Evolutionary conservation across 2,797 vertebrate genomes (phyloP).

Genomic region (Macropus fuliginosus): DNA sequence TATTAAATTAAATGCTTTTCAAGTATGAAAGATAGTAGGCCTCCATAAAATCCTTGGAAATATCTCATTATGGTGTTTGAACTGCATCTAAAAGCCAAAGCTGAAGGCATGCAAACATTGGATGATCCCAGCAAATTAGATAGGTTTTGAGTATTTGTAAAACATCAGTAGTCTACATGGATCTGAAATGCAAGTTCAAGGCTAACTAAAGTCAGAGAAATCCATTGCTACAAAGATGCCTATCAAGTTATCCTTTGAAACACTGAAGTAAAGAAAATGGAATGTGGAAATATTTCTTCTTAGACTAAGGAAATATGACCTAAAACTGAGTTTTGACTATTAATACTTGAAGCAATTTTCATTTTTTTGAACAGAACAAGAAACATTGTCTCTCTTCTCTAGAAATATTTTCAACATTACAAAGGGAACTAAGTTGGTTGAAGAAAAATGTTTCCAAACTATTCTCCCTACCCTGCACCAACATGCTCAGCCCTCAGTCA

Average conservation of each 20-base stretch:
- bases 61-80: background rate
- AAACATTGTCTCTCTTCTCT: slow-evolving; percentile 34
- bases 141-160: background rate
- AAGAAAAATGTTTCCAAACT: background rate
- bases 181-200: background rate
- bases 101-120: background rate
- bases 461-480: background rate
- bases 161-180: background rate
- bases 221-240: background rate
- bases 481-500: background rate
- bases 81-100: background rate
- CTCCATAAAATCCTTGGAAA: background rate
- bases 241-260: slow-evolving; percentile 55
- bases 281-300: background rate
- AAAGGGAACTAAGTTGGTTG: slow-evolving; percentile 8
- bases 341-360: slow-evolving; percentile 11
- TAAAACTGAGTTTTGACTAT: slow-evolving; percentile 16
- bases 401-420: slow-evolving; percentile 44
- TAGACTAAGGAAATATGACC: background rate
- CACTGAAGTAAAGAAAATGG: background rate
- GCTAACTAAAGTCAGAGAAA: background rate
- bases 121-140: background rate
- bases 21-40: background rate
- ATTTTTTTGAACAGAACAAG: background rate
- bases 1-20: background rate